Evolutionary conservation across 2,888 invertebrate genomes (phyloP), one percentile per base, ranked within the genome.

Genomic region (Rhingia rostrata): DNA sequence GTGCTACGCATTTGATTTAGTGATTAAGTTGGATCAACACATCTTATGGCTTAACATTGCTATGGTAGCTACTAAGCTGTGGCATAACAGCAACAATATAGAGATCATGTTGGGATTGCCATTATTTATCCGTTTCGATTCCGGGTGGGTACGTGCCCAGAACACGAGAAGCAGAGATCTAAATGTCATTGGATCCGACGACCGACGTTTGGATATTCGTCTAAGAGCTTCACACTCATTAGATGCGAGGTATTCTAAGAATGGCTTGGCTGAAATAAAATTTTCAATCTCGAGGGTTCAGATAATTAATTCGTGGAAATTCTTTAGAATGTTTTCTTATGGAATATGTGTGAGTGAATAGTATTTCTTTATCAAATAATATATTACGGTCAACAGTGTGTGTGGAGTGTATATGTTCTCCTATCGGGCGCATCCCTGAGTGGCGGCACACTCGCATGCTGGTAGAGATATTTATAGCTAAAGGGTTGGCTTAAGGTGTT

Each of bases 1-100:
- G 75, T 63, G 73, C 60, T 66, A 10, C 49, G 67, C 80, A 73
- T 79, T 73, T 61, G 72, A 66, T 79, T 73, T 58, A 37, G 58
- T 37, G 58, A 79, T 79, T 54, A 66, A 58, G 56, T 37, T 39
- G 61, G 51, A 51, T 72, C 60, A 69, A 45, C 22, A 45, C 4
- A 6, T 12, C 32, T 10, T 37, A 12, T 32, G 45, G 45, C 35
- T 60, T 54, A 30, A 43, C 53, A 14, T 39, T 9, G 6, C 32
- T 37, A 37, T 49, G 61, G 4, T 5, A 37, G n/a, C 47, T 47
- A 4, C 33, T 9, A 9, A 14, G 14, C 49, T n/a, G n/a, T 58
- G 9, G 30, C 54, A 37, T 37, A 35, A 9, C 45, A 35, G 22
- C 2, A 2, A 6, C 12, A 10, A n/a, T 32, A 32, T 12, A 12